Base-by-base conservation (phyloP, 2,113 vertebrate genomes). In the Colistium nudipinnis region DNA sequence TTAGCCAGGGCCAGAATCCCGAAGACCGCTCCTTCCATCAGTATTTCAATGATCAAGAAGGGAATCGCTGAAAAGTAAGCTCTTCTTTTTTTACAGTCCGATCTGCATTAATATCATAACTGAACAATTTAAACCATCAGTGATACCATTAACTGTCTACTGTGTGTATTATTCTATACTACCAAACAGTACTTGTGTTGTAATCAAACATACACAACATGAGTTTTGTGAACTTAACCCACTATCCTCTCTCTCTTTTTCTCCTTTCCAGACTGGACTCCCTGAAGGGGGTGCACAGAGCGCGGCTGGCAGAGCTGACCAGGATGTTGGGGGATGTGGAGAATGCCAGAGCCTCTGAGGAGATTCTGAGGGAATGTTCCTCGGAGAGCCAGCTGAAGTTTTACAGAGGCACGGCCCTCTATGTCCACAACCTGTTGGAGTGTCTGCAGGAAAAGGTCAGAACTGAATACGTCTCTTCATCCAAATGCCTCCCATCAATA, bases 361-460 rank as follows among this genome's bases (percentile, higher is more conserved):
- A 95, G 78, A 90, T 81, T 43, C 86, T 98, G 6, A 95, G 96
- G 77, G 93, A 87, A 43, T 76, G 89, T 45, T 89, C 93, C 0
- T 88, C 92, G 28, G 88, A 94, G 69, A 67, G 78, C 19, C 93
- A 92, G 85, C 94, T 96, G 53, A 93, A 70, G 71, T 99, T 98
- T 89, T 98, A 96, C 86, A 94, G 93, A 49, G 69, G 70, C 74
- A 96, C 95, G 95, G 94, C 92, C 39, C 76, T 86, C 22, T 99
- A 94, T 0, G 78, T 89, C 28, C 93, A 95, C 81, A 97, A 96
- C 86, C 85, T 98, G 86, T 89, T 95, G 67, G 95, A 96, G 76
- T 99, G 96, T 89, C 91, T 98, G 35, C 94, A 90, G 76, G 96
- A 98, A 91, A 99, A 99, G 85, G 97, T 98, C 76, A 28, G 68